Percentiles rank a stretch among this genome's conserved stretches.
Conservation (phyloP, 1,140 invertebrate species). For the Agrilus planipennis region DNA sequence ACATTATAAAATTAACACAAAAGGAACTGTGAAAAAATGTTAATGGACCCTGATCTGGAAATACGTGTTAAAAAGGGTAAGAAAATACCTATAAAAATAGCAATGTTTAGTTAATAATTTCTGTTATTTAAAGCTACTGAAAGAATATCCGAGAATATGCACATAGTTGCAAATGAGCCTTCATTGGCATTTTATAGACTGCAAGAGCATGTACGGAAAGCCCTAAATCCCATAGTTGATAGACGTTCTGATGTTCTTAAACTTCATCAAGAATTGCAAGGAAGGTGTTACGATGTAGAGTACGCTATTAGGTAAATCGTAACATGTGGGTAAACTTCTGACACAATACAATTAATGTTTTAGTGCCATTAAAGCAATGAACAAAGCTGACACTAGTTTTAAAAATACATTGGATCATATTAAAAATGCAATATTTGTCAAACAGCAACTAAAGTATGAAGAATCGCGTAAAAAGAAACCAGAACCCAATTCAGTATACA, state of each 20-base stretch:
- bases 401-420: conserved; percentile 78
- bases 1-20: no score
- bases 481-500: conserved; percentile 65
- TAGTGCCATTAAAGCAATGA: conserved; percentile 78
- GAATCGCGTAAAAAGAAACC: conserved; percentile 65
- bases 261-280: conserved; percentile 76
- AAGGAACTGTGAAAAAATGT: no score
- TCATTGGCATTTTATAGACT: conserved; percentile 83
- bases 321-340: background rate
- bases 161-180: conserved; percentile 90
- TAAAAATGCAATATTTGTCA: conserved; percentile 85
- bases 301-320: conserved; percentile 86
- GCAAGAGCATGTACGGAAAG: conserved; percentile 83
- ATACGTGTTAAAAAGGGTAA: conserved; percentile 1
- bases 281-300: conserved; percentile 88
- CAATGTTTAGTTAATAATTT: background rate
- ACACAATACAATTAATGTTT: conserved; percentile 33
- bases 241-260: conserved; percentile 76
- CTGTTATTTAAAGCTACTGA: conserved; percentile 69
- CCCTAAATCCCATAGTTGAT: conserved; percentile 83
- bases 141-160: conserved; percentile 81
- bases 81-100: no score
- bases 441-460: conserved; percentile 90
- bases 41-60: background rate
- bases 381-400: conserved; percentile 69